Base-by-base conservation (phyloP, 1,140 invertebrate genomes). In the Centruroides sculpturatus region DNA sequence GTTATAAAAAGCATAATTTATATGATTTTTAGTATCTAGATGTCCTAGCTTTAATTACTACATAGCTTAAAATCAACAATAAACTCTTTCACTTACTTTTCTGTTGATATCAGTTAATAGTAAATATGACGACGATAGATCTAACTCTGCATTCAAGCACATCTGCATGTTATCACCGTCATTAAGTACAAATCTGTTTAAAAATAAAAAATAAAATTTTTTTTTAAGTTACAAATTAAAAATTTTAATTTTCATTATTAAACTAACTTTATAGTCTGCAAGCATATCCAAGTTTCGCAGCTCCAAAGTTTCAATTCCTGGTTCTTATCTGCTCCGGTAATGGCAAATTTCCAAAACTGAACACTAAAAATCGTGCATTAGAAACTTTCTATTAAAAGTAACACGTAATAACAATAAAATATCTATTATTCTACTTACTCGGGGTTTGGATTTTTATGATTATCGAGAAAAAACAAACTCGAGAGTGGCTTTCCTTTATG, bases 221-320 rank as follows among this genome's bases (percentile, higher is more conserved):
- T 53, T 53, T 8, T 53, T 4, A 0, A 6, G 12, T 34, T 51
- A n/a, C 12, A 41, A 41, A 41, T 41, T 41, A 41, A 6, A 41
- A 41, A 6, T 8, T 5, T 6, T 53, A 5, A 23, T 6, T 6
- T 6, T 36, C 5, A 34, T 53, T 53, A 36, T 34, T 53, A 53
- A 34, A 53, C 51, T 6, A 65, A 92, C 66, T 76, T 81, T 59
- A 96, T 82, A 0, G 86, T 92, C 74, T 97, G 92, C 13, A 95
- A 75, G 70, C 92, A 95, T 46, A 80, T 81, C 93, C 93, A 97
- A 0, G 87, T 80, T 70, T 93, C 86, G 73, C 93, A 97, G 8
- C 87, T 89, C 91, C 92, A 96, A 35, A 97, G 76, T 75, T 94
- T 96, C 12, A 97, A 76, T 69, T 91, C 89, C 0, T 86, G 84